Evolutionary conservation across 2,797 vertebrate genomes (phyloP).

Genomic region (Alouatta caraya): DNA sequence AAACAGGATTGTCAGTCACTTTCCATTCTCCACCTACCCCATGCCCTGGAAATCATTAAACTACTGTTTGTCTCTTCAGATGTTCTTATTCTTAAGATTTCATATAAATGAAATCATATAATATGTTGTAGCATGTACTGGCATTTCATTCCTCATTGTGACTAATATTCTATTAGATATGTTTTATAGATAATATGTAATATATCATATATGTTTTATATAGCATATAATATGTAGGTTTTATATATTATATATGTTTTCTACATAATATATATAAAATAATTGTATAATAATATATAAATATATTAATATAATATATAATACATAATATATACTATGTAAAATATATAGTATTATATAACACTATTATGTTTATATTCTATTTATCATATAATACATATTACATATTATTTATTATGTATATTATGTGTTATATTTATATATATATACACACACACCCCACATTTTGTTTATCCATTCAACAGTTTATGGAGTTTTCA

Average conservation of each 20-base stretch:
- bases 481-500: neutral
- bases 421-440: neutral
- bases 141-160: neutral
- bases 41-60: neutral
- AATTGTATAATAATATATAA: neutral
- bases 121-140: neutral
- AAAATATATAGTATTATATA: no score
- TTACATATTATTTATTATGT: neutral
- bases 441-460: rapidly evolving
- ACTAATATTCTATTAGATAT: neutral
- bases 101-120: neutral
- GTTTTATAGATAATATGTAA: no score
- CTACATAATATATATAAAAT: no score
- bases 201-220: no score
- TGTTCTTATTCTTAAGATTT: neutral
- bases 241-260: neutral
- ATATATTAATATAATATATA: no score
- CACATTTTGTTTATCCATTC: neutral
- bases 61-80: neutral
- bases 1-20: neutral
- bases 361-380: neutral
- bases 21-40: neutral
- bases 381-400: no score
- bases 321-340: no score
- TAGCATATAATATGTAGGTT: neutral